phyloP scores from a whole-genome alignment of 2,888 invertebrate species.

The Aporophyla nigra region DNA sequence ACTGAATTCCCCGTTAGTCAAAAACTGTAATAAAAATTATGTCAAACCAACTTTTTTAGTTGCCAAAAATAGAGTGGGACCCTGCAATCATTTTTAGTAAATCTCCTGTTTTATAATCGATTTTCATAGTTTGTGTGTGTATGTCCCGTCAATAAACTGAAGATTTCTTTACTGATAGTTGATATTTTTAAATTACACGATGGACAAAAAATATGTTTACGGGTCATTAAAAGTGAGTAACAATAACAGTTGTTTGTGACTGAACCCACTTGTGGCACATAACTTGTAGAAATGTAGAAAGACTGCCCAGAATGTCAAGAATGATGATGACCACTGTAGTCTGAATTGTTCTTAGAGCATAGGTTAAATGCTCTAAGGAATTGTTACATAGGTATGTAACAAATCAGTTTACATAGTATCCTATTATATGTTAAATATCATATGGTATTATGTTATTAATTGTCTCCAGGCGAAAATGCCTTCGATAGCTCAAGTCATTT shows the following conservation, averaged over 20 bases:
- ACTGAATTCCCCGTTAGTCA: not conserved
- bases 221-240: not conserved
- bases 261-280: constrained; percentile 33
- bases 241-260: constrained; percentile 1
- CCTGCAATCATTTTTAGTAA: not conserved
- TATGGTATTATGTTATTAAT: too few species aligned
- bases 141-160: too few species aligned
- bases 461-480: not conserved
- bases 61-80: constrained; percentile 17
- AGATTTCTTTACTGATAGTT: not conserved
- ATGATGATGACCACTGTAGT: not conserved
- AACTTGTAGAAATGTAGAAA: not conserved
- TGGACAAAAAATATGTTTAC: not conserved
- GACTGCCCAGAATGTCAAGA: not conserved
- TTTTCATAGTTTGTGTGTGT: not conserved
- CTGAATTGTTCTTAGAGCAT: too few species aligned
- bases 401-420: too few species aligned
- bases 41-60: constrained; percentile 2
- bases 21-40: not conserved
- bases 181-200: not conserved
- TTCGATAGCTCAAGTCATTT: not conserved
- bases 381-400: too few species aligned
- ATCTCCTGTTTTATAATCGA: not conserved
- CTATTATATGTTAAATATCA: too few species aligned
- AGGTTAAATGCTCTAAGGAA: too few species aligned